A percentile compares a stretch with the other conserved stretches of the same genome.
Evolutionary conservation across 2,797 vertebrate species (phyloP).

Genomic region (Vireo griseus): DNA sequence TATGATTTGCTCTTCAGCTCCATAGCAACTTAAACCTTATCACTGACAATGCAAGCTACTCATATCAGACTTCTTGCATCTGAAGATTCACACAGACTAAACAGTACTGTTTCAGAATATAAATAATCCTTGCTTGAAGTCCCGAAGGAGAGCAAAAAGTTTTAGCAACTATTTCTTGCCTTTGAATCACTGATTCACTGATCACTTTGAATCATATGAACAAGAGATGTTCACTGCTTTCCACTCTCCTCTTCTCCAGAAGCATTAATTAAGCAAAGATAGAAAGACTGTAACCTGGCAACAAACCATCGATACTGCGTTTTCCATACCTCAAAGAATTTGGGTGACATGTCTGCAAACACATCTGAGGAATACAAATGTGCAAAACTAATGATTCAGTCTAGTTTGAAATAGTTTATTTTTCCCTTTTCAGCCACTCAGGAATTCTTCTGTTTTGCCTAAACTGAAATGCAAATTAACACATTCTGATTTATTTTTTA

Average conservation of each 20-base stretch:
- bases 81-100: background rate
- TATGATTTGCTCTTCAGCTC: background rate
- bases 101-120: background rate
- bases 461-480: background rate
- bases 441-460: background rate
- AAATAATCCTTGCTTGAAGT: background rate
- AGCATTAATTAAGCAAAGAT: background rate
- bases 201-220: background rate
- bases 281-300: background rate
- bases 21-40: background rate
- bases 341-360: background rate
- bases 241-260: background rate
- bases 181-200: background rate
- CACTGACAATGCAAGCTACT: background rate
- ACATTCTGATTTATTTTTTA: background rate
- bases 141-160: background rate
- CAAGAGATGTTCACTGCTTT: background rate
- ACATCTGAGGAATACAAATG: background rate
- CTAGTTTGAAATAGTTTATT: background rate
- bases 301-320: background rate
- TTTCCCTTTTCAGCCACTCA: background rate
- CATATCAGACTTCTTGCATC: background rate
- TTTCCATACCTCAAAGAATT: background rate
- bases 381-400: background rate
- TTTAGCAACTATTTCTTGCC: background rate